Base-by-base conservation (phyloP, 2,888 invertebrate species). In the Leuctra nigra region DNA sequence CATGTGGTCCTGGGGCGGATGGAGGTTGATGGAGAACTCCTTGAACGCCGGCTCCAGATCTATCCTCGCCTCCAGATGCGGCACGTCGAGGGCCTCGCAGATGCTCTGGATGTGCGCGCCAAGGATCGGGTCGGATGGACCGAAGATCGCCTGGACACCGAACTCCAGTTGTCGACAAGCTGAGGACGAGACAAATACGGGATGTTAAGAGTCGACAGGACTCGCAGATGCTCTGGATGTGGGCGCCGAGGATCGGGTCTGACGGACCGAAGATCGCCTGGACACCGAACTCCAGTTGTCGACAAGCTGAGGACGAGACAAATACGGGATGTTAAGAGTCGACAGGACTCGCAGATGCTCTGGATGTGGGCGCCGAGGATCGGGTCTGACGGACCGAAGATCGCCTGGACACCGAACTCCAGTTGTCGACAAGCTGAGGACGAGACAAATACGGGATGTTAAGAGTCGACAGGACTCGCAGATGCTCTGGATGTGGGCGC, bases 311-410 rank as follows among this genome's bases (percentile, higher is more conserved):
- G 80, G 80, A 22, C n/a, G n/a, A n/a, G n/a, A n/a, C n/a, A n/a
- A n/a, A n/a, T n/a, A n/a, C n/a, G n/a, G n/a, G n/a, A n/a, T n/a
- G n/a, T n/a, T n/a, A n/a, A n/a, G n/a, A 13, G n/a, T n/a, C n/a
- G n/a, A n/a, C n/a, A n/a, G n/a, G n/a, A n/a, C 63, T 88, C 87
- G 69, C 93, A 91, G 69, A 95, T 87, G 46, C 91, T 91, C 68
- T 90, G 88, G 48, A 95, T 83, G 64, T 94, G 91, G 0, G 85
- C 80, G 0, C 91, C 87, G 11, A 93, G 75, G 38, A 87, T 75
- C 1, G 89, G 85, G 64, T 93, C 91, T n/a, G 89, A 85, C 6
- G 91, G 91, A 7, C 94, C 94, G 70, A 93, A 91, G 65, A 93
- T 79, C 4, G 89, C 91, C 61, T 91, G 87, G 0, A 92, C 87